These are phyloP conservation scores for Phymorhynchus buccinoides DNA, from an alignment of 1,140 invertebrate species.

Conservation along the genomic window DNA sequence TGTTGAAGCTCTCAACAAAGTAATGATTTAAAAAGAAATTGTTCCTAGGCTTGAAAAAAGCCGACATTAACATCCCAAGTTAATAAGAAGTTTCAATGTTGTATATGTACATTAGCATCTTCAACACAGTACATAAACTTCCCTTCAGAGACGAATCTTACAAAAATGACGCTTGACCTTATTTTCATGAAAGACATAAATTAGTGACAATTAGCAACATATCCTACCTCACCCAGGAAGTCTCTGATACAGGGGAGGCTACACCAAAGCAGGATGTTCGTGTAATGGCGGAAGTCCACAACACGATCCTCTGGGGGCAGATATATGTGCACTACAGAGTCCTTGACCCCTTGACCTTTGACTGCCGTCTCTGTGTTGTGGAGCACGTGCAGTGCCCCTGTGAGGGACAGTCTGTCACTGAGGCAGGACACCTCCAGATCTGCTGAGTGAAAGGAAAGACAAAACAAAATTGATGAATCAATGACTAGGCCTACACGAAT, in stretches of 20 bases:
- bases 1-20: too few relatives aligned
- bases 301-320: neutral
- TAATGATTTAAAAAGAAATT: too few relatives aligned
- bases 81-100: too few relatives aligned
- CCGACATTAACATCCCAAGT: too few relatives aligned
- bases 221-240: neutral
- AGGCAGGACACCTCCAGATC: conserved; percentile 10
- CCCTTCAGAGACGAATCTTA: neutral
- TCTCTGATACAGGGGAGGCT: neutral
- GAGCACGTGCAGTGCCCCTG: neutral
- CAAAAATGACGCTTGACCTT: neutral
- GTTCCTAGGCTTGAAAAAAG: too few relatives aligned
- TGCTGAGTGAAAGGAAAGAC: neutral
- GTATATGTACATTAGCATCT: too few relatives aligned
- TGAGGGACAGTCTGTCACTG: neutral
- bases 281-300: neutral
- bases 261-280: conserved; percentile 3
- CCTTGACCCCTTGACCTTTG: neutral
- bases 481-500: neutral
- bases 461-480: neutral
- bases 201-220: too few relatives aligned
- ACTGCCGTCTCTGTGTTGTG: neutral
- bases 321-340: neutral
- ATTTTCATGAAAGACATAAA: neutral
- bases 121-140: neutral